Base-by-base conservation (phyloP, 1,140 invertebrate species). In the Drosophila littoralis region DNA sequence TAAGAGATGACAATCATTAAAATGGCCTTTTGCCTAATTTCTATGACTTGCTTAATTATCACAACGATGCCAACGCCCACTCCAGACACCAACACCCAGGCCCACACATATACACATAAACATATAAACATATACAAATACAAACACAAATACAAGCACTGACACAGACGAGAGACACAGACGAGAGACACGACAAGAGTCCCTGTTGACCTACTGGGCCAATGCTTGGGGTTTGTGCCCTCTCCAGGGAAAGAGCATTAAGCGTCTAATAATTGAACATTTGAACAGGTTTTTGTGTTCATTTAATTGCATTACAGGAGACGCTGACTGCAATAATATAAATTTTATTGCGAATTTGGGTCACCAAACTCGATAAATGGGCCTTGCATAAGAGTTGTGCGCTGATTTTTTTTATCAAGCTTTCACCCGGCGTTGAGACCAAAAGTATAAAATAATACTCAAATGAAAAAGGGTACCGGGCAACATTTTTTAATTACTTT, bases 31-130 rank as follows among this genome's bases (percentile, higher is more conserved):
- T 89, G 83, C 84, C 84, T 89, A 89, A 89, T 89, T 89, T 89
- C 84, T 81, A 89, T 89, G 84, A 89, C 84, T 89, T 89, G 84
- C 84, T 88, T 88, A 88, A 88, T 88, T 89, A 88, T 88, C 80
- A 80, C 84, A 88, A 75, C 66, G 61, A 58, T 51, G 54, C 59
- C 67, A 46, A 52, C 40, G 48, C 40, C 55, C 43, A 57, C 54
- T 32, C 43, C 42, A 51, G 22, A 33, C 35, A 40, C 48, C 33
- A 50, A 48, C 15, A 50, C 45, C 40, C 38, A 48, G 3, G 22
- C 5, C 22, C 22, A 60, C 57, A 43, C 33, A 46, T 13, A 12
- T n/a, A 52, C 7, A 52, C 35, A 40, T 7, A 69, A 38, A 12
- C 38, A 50, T 10, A 40, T 7, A 69, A 38, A 12, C 38, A 50